Conservation (phyloP, 2,113 vertebrate genomes). For the Oriolus oriolus region DNA sequence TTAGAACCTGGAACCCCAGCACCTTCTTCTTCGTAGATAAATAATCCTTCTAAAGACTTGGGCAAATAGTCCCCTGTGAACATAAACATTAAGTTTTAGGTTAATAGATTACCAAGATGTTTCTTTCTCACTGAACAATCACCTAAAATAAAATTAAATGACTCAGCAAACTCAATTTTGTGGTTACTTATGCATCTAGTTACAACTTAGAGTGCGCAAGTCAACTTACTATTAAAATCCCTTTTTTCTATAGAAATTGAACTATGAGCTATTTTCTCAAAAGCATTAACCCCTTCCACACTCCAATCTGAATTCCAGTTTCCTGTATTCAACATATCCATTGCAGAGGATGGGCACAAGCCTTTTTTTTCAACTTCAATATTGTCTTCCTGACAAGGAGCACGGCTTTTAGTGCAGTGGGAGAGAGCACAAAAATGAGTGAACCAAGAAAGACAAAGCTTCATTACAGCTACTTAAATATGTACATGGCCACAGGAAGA, state of each 20-base stretch:
- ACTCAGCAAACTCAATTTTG: not conserved
- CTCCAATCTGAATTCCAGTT: not conserved
- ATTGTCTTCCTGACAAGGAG: not conserved
- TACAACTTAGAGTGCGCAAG: not conserved
- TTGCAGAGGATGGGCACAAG: not conserved
- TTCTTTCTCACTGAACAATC: not conserved
- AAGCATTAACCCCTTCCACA: not conserved
- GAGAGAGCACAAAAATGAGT: not conserved
- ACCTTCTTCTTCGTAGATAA: conserved; percentile 90
- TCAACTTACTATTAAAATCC: not conserved
- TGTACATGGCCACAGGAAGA: conserved; percentile 35
- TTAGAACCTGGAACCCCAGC: conserved; percentile 63
- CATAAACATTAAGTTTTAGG: not conserved
- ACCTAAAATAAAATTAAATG: not conserved
- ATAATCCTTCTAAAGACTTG: conserved; percentile 90
- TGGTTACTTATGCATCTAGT: not conserved
- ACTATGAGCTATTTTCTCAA: not conserved
- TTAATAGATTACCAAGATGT: not conserved
- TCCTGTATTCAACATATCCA: not conserved
- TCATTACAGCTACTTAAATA: not conserved
- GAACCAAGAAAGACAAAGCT: not conserved
- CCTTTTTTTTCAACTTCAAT: not conserved
- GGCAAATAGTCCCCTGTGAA: conserved; percentile 84
- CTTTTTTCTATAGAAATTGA: not conserved
- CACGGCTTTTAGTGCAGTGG: not conserved